Conservation (phyloP, 2,113 vertebrate species). For the Petrocephalus zakoni region DNA sequence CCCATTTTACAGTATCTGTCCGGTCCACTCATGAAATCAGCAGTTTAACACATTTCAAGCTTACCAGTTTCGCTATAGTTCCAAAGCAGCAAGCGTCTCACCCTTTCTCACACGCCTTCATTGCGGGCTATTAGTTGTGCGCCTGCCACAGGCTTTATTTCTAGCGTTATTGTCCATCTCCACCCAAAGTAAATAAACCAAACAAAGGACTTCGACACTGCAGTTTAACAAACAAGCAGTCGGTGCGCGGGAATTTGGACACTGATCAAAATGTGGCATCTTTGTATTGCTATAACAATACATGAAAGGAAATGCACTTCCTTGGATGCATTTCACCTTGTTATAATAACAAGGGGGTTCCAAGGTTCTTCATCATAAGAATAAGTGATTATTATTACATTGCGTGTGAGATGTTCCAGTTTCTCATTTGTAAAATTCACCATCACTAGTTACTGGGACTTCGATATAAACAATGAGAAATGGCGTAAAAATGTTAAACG, state of each 20-base stretch:
- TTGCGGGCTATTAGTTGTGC: not conserved
- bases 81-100: not conserved
- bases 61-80: not conserved
- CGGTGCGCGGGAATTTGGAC: not conserved
- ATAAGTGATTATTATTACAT: not conserved
- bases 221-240: not conserved
- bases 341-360: not conserved
- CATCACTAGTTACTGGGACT: not conserved
- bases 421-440: not conserved
- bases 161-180: not conserved
- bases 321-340: not conserved
- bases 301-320: not conserved
- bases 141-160: not conserved
- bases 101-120: too few relatives aligned
- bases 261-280: not conserved
- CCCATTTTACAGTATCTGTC: not conserved
- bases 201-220: not conserved
- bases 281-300: not conserved
- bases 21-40: not conserved
- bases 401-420: not conserved
- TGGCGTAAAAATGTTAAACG: not conserved
- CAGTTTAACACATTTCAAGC: not conserved
- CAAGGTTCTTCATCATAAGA: not conserved
- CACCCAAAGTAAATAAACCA: not conserved
- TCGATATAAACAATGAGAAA: not conserved